These are phyloP conservation scores for Campoletis sonorensis DNA, from an alignment of 1,140 invertebrate species.

Conservation along the genomic window DNA sequence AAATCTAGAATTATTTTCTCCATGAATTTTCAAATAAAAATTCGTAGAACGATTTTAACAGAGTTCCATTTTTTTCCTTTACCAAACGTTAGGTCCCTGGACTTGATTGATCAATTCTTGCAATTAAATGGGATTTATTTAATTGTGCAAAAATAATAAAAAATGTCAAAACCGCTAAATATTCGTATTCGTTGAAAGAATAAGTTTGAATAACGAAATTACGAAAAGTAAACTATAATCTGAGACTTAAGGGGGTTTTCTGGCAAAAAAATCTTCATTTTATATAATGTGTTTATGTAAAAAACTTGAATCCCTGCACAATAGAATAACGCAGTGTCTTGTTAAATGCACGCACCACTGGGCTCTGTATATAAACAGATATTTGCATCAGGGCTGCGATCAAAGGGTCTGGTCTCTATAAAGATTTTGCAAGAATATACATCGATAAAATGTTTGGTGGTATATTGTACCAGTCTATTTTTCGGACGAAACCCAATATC, in stretches of 20 bases:
- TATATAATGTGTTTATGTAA: not conserved
- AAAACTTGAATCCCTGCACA: not conserved
- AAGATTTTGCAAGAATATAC: not conserved
- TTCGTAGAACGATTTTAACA: too few species aligned
- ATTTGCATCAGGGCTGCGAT: not conserved
- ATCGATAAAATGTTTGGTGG: not conserved
- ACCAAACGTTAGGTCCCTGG: too few species aligned
- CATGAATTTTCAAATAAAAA: too few species aligned
- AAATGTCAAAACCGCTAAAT: too few species aligned
- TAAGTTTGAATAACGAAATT: too few species aligned
- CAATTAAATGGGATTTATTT: too few species aligned
- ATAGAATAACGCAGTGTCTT: constrained; percentile 47
- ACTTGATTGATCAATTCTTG: too few species aligned
- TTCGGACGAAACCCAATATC: constrained; percentile 59
- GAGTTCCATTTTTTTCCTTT: too few species aligned
- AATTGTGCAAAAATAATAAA: too few species aligned
- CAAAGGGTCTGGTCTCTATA: constrained; percentile 2
- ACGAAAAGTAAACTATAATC: not conserved
- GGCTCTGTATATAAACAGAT: constrained; percentile 8
- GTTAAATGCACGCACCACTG: constrained; percentile 55
- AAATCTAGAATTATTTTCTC: too few species aligned
- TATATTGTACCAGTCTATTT: constrained; percentile 30
- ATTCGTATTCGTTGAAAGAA: too few species aligned
- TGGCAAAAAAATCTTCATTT: not conserved
- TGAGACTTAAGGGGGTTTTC: not conserved